phyloP scores from a whole-genome alignment of 2,888 invertebrate species.

The Entomobrya proxima region DNA sequence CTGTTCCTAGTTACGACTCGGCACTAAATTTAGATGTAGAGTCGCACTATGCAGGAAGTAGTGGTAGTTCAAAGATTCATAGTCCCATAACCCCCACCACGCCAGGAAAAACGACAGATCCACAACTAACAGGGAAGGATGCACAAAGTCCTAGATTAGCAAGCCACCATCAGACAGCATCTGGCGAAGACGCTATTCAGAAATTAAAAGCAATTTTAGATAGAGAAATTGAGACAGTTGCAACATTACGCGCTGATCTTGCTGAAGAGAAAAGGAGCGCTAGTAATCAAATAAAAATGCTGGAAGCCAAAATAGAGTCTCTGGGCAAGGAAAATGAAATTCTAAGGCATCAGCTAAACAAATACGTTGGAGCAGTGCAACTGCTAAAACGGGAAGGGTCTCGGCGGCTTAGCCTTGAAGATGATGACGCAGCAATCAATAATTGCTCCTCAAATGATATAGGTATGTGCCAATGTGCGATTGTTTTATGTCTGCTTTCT shows the following conservation, averaged over 20 bases:
- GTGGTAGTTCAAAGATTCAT: conserved; percentile 53
- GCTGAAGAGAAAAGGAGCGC: conserved; percentile 77
- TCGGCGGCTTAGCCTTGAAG: conserved; percentile 52
- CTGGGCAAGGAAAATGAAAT: conserved; percentile 88
- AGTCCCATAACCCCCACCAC: conserved; percentile 68
- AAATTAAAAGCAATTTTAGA: conserved; percentile 77
- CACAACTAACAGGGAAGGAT: background rate
- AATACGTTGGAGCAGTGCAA: conserved; percentile 93
- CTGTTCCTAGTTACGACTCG: conserved; percentile 70
- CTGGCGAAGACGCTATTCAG: conserved; percentile 67
- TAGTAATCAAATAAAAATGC: conserved; percentile 77
- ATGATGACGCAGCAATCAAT: conserved; percentile 41
- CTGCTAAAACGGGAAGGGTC: conserved; percentile 82
- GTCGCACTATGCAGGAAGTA: background rate
- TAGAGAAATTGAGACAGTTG: conserved; percentile 79
- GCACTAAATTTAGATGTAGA: conserved; percentile 52
- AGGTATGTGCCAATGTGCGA: conserved; percentile 27
- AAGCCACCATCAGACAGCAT: background rate
- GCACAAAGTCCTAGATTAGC: background rate
- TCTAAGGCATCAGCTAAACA: conserved; percentile 88
- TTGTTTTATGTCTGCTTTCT: background rate
- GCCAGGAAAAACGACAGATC: conserved; percentile 34
- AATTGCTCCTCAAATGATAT: conserved; percentile 11
- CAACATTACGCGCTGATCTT: conserved; percentile 80
- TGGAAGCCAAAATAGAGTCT: conserved; percentile 80